phyloP scores from a whole-genome alignment of 2,797 vertebrate genomes.

The Artibeus jamaicensis region DNA sequence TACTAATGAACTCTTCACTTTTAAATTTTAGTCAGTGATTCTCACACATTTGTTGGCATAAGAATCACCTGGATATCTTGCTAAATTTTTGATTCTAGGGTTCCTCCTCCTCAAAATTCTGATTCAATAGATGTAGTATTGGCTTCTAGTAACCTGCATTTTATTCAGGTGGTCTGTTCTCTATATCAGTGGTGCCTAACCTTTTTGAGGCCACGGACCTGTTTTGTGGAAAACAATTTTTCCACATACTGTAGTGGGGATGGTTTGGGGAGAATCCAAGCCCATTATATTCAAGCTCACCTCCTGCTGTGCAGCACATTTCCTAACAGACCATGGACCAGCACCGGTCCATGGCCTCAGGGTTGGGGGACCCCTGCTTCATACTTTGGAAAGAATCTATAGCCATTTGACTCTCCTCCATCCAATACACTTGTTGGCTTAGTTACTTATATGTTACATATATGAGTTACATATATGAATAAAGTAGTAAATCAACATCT shows the following conservation, averaged over 20 bases:
- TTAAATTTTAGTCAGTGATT: background rate
- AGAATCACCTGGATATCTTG: background rate
- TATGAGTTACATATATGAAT: background rate
- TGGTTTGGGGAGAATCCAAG: background rate
- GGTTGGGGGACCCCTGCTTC: background rate
- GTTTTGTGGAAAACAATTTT: background rate
- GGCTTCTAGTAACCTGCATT: background rate
- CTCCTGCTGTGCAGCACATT: background rate
- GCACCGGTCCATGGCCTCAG: no score
- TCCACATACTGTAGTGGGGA: background rate
- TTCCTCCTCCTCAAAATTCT: background rate
- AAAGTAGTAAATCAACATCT: constrained; percentile 1
- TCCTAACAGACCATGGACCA: background rate
- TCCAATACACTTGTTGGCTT: background rate
- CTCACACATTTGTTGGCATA: background rate
- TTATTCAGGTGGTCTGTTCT: background rate
- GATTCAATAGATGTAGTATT: background rate
- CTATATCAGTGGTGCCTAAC: background rate
- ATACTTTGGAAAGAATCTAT: background rate
- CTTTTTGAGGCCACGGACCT: background rate
- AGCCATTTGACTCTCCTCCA: background rate
- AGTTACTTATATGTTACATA: background rate
- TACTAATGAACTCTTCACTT: background rate
- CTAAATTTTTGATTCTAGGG: background rate
- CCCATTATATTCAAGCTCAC: background rate